Evolutionary conservation across 92 coral and sea anemone species (phyloP), one percentile per base, ranked within the genome.

Genomic region (Heliopora coerulea): DNA sequence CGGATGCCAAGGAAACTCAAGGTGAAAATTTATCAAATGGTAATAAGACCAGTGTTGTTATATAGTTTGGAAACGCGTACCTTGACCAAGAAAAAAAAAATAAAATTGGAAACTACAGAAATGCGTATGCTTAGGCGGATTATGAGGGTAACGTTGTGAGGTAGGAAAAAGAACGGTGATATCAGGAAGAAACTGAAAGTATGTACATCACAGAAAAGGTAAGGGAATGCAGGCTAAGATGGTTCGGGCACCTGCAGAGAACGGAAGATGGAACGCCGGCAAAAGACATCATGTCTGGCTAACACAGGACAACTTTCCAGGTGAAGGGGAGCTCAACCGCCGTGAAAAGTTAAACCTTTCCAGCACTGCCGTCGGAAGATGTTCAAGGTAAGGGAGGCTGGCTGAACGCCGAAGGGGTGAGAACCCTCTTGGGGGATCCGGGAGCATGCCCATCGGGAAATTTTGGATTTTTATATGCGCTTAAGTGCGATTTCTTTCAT

Each of bases 91-190:
- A 7, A 8, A 13, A 39, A 32, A 24, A 32, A 37, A 32, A 65
- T 18, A 0, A 41, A 7, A 37, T 37, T 10, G 33, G 14, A 1
- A 34, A 65, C 28, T 33, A 40, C 56, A 19, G 56, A 65, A 19
- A 65, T 65, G 73, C 44, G 17, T 13, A 65, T 65, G 54, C 73
- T 65, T 28, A 65, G 73, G 39, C 44, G 57, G 30, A 65, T 65
- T 7, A 65, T 21, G 8, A 27, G 56, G 0, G 73, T 65, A 2
- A 65, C 24, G 0, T 0, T 13, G 56, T 33, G 56, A 65, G 73
- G 39, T 27, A 37, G 49, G 33, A 41, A 19, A 15, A 65, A 13
- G 31, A 65, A 56, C 27, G 73, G 12, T 25, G 28, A 65, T 31
- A 65, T 65, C 73, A 65, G 73, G 28, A 0, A 31, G 54, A 29